Evolutionary conservation across 2,113 vertebrate species (phyloP), one percentile per base, ranked within the genome.

Genomic region (Oryzias javanicus): DNA sequence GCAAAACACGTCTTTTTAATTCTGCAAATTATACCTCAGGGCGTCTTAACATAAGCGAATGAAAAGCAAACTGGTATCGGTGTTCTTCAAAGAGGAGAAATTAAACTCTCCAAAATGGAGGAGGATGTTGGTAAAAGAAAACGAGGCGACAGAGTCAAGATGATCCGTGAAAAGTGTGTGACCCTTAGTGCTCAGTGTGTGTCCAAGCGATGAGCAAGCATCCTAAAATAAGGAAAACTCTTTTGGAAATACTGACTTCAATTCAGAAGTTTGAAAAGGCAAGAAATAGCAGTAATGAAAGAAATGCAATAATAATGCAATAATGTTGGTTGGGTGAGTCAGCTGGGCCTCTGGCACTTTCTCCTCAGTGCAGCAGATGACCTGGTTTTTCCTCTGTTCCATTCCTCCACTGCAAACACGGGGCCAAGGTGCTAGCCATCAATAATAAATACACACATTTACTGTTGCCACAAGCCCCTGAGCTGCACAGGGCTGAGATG

Each of bases 381-480:
- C 89, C 91, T 88, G 88, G 79, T 87, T 90, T 89, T 71, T 88
- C 81, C 77, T 60, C 76, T 66, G 74, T 56, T 82, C 55, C 18
- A 42, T 79, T 80, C 59, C 60, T 70, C 74, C 49, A 64, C 54
- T 78, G 82, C 79, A 89, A 83, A 89, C 84, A 83, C 55, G 64
- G 76, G 84, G 62, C 85, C 82, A 83, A 83, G 89, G 89, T 86
- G 80, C 84, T 57, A 65, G 71, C 78, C 88, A 90, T 92, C 88
- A 91, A 92, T 92, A 92, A 92, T 90, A 84, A 72, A 91, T 87
- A 81, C 75, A 86, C 81, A 76, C 73, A 78, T 76, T 88, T 79
- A 86, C 82, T 74, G 85, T 80, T 81, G 72, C 86, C 85, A 83
- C 84, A 77, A 70, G 70, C 82, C 84, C 82, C 81, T 68, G 75